Percentiles rank a stretch among this genome's conserved stretches.
These are phyloP conservation scores for Escarpia spicata DNA, from an alignment of 2,888 invertebrate genomes.

Conservation along the genomic window DNA sequence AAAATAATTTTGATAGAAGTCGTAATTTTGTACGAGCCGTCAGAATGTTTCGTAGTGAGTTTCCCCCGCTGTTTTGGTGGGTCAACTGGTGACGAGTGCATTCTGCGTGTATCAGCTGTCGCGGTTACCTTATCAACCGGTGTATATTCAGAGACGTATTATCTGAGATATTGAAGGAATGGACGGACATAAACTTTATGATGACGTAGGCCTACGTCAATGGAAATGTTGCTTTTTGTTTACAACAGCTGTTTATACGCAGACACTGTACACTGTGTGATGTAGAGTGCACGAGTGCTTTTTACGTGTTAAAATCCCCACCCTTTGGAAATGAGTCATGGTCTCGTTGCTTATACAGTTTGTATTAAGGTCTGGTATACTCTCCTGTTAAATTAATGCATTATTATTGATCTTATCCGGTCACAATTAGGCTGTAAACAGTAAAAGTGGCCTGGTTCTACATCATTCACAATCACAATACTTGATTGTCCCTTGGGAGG, in stretches of 20 bases:
- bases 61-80: too few species aligned
- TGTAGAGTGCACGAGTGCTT: not conserved
- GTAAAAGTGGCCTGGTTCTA: too few species aligned
- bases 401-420: too few species aligned
- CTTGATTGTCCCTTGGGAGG: too few species aligned
- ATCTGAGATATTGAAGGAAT: not conserved
- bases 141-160: not conserved
- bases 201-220: not conserved
- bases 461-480: too few species aligned
- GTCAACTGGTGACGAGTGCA: not conserved
- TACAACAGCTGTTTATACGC: too few species aligned
- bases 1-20: not conserved
- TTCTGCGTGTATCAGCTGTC: not conserved
- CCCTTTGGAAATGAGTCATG: not conserved
- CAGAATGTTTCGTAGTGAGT: not conserved
- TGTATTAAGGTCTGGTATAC: too few species aligned
- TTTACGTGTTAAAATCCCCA: not conserved
- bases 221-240: not conserved
- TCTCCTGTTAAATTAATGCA: too few species aligned
- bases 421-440: too few species aligned
- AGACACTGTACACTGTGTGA: not conserved
- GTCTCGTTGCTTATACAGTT: not conserved
- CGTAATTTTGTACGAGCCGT: not conserved
- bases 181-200: not conserved
- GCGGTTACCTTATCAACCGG: not conserved